Evolutionary conservation across 2,888 invertebrate species (phyloP), one percentile per base, ranked within the genome.

Genomic region (Globia sparganii): DNA sequence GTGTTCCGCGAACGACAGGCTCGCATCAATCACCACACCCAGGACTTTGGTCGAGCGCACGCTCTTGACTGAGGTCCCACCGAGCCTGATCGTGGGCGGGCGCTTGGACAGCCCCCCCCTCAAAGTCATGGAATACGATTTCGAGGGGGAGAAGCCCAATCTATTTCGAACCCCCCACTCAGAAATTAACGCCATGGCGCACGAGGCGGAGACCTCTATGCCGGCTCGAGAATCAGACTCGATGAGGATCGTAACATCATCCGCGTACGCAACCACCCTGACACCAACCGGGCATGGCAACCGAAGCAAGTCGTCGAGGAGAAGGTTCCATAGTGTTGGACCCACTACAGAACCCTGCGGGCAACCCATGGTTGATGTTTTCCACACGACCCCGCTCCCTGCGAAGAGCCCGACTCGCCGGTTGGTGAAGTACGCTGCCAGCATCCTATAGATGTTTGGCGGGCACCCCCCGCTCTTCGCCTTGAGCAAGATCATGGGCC

Each of bases 401-500:
- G 85, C 80, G 4, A 81, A 80, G 1, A 90, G 62, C 0, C 86
- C 83, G 0, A 88, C 86, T 0, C 85, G 74, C 0, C 89, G 77
- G 25, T 72, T 61, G n/a, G n/a, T n/a, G n/a, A n/a, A n/a, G n/a
- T n/a, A n/a, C n/a, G n/a, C n/a, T n/a, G n/a, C n/a, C n/a, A 91
- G 4, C 75, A 90, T 84, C 37, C 72, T 11, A 46, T 85, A 90
- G n/a, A 92, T 77, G 80, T 91, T 87, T 0, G 81, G 80, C 43
- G 89, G 87, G 46, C 83, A 84, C 0, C 88, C 86, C 1, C 82
- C 67, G 4, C 66, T 62, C 75, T 88, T 90, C 5, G 82, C 88
- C 77, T 88, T 89, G 0, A 83, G 58, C 37, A 92, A 43, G 18
- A 92, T 84, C 89, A 90, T 90, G 9, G 91, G 90, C 91, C 92